Percentiles rank a stretch among this genome's conserved stretches.
Conservation (phyloP, 92 coral and sea anemone species). For the Epizoanthus ramosus region DNA sequence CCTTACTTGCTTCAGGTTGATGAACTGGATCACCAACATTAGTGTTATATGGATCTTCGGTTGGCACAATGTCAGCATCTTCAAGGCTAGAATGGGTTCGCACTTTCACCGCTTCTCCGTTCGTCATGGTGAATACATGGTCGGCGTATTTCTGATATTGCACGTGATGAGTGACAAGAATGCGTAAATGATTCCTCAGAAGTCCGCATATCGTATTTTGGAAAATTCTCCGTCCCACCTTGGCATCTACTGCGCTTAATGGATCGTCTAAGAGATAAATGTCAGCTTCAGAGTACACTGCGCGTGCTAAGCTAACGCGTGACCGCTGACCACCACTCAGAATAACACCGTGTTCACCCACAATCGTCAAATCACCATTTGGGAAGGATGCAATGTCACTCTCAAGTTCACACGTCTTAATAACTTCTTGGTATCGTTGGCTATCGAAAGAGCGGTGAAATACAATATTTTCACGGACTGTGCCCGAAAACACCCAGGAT, state of each 20-base stretch:
- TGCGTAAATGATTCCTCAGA: not conserved
- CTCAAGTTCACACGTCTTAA: conserved; percentile 7
- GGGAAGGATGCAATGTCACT: conserved; percentile 11
- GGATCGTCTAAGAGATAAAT: conserved; percentile 12
- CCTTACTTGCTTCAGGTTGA: too few species aligned
- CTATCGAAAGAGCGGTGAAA: not conserved
- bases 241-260: conserved; percentile 16
- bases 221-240: conserved; percentile 12
- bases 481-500: not conserved
- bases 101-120: not conserved
- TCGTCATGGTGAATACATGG: not conserved
- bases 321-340: conserved; percentile 11
- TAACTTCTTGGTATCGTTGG: conserved; percentile 3
- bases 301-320: conserved; percentile 21
- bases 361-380: conserved; percentile 15
- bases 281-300: conserved; percentile 11
- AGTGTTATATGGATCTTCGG: not conserved
- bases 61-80: not conserved
- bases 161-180: not conserved
- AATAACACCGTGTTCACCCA: conserved; percentile 7
- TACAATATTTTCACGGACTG: not conserved
- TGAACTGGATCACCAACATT: not conserved
- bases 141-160: conserved; percentile 8
- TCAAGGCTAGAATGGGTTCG: not conserved
- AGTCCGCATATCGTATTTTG: conserved; percentile 6